A percentile compares a stretch with the other conserved stretches of the same genome.
Conservation (phyloP, 2,113 vertebrate genomes). For the Gallinago media region DNA sequence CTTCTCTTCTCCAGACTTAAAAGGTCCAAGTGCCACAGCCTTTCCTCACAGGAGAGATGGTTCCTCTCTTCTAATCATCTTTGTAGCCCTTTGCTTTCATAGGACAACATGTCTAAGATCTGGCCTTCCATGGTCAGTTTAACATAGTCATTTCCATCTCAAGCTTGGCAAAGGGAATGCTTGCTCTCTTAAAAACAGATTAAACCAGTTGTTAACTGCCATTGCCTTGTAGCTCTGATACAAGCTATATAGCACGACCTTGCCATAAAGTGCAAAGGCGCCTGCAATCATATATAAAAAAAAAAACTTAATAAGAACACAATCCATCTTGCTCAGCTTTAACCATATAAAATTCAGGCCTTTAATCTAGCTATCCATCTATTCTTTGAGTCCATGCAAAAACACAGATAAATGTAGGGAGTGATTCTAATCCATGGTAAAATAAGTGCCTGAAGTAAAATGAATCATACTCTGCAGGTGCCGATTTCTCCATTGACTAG, state of each 20-base stretch:
- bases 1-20: too few relatives aligned
- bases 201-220: neutral
- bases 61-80: too few relatives aligned
- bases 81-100: neutral
- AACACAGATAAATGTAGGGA: neutral
- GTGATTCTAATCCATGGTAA: neutral
- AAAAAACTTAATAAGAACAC: neutral
- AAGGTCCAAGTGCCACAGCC: too few relatives aligned
- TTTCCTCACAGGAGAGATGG: too few relatives aligned
- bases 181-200: neutral
- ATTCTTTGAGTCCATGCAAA: neutral
- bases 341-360: neutral
- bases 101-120: neutral
- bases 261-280: neutral
- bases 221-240: neutral
- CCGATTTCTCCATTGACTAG: neutral
- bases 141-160: neutral
- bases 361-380: neutral
- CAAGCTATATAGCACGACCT: neutral
- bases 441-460: neutral
- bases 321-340: neutral
- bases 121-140: neutral
- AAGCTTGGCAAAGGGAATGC: neutral
- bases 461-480: neutral
- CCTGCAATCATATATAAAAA: too few relatives aligned